Conservation (phyloP, 2,113 vertebrate genomes). For the Hassar affinis region DNA sequence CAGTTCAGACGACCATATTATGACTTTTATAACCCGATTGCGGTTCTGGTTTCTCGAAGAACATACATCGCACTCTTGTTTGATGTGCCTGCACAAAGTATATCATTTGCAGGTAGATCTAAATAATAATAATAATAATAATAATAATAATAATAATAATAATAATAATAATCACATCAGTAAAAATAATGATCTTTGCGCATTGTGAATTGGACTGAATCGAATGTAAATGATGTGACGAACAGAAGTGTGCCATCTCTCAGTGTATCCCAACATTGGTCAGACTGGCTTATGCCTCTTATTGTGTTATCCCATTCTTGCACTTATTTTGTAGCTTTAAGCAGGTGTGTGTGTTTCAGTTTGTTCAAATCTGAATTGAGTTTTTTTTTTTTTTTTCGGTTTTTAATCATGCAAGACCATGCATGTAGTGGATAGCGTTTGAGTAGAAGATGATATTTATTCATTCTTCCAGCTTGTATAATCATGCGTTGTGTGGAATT, state of each 20-base stretch:
- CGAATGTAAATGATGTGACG: slow-evolving; percentile 23
- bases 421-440: neutral
- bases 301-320: slow-evolving; percentile 11
- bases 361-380: slow-evolving; percentile 26
- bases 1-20: neutral
- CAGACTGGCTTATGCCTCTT: neutral
- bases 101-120: neutral
- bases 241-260: slow-evolving; percentile 33
- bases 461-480: neutral
- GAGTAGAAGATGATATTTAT: too few species aligned
- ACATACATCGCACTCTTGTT: neutral
- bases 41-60: neutral
- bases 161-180: neutral
- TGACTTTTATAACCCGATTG: neutral
- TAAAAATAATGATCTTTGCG: neutral
- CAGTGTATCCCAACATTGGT: neutral
- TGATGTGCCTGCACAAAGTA: slow-evolving; percentile 1
- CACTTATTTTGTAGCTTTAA: neutral
- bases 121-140: neutral
- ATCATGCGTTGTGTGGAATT: neutral
- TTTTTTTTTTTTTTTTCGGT: neutral
- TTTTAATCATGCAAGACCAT: neutral
- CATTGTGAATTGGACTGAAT: slow-evolving; percentile 7
- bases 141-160: neutral
- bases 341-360: slow-evolving; percentile 8